Evolutionary conservation across 2,113 vertebrate species (phyloP), one percentile per base, ranked within the genome.

Genomic region (Carettochelys insculpta): DNA sequence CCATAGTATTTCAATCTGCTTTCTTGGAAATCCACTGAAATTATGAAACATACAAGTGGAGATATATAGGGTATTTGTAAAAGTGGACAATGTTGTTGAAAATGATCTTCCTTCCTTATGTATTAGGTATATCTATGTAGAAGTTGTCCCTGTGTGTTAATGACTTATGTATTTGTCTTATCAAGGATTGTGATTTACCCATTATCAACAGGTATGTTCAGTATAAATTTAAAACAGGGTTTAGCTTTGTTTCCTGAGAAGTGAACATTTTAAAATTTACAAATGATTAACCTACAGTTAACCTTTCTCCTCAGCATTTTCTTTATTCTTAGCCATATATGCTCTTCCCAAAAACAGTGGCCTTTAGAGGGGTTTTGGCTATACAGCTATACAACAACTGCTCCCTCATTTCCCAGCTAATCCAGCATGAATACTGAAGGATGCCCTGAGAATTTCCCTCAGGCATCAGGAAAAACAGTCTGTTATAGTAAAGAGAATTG

Each of bases 211-310:
- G 78, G 87, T 24, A 52, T 14, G 11, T 82, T 89, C 53, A 56
- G 48, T 50, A 52, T 76, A 86, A 93, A 93, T 82, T 54, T 58
- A 86, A 25, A 92, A 1, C 20, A 43, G 13, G 47, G 11, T 25
- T 85, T 76, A 50, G 16, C 47, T 92, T 88, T 56, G 3, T 47
- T 94, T 77, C 34, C 53, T 48, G 38, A 84, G 29, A 47, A 90
- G 17, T 47, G 47, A 93, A 51, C 3, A 77, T 75, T 29, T 65
- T 22, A 77, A 8, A 68, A 76, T 51, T 83, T 77, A 43, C 47
- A 87, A 88, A 71, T 22, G 80, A 91, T 86, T 91, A 22, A 83
- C 56, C 88, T 56, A 24, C n/a, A 90, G 83, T 47, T 54, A 61
- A 79, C 50, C 14, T 50, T 68, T 38, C 38, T 31, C 2, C 79